Base-by-base conservation (phyloP, 2,888 invertebrate species). In the Ochropleura plecta region DNA sequence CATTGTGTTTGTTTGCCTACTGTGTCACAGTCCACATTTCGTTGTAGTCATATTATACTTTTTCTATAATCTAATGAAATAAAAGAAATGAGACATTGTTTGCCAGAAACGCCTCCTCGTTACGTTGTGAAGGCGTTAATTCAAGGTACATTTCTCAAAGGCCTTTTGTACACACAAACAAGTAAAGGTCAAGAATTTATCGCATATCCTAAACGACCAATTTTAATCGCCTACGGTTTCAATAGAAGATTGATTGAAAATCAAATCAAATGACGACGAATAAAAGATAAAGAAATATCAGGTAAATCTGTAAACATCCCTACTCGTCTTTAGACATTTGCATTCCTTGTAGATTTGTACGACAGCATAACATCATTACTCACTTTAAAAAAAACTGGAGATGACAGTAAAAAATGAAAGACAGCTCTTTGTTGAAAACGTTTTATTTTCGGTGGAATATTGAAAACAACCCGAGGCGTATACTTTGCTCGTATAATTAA, bases 401-500 rank as follows among this genome's bases (percentile, higher is more conserved):
- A 77, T 86, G 87, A 84, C 89, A 86, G 76, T 76, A 79, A 88
- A 87, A 79, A 84, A 88, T 57, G 67, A 86, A 88, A 76, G 74
- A 81, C 81, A 71, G 70, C 67, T 74, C 69, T 86, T 79, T 83
- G 72, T 76, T 70, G 46, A 79, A 86, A 86, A 76, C 71, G 77
- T 84, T 88, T 87, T 80, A 83, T 81, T 87, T 83, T 82, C 66
- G 59, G 65, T 10, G 64, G 46, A 71, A 83, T 81, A 85, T 82
- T 79, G 81, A 83, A 86, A 85, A 83, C 78, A 86, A 72, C 85
- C 81, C 75, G 63, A 79, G 79, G 83, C 83, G 78, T 81, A 80
- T 79, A 81, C 87, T 87, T 83, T 80, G 64, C 71, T 76, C 70
- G 76, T 81, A 80, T 87, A 88, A 89, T 88, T 86, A 90, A 90